Evolutionary conservation across 2,113 vertebrate genomes (phyloP), one percentile per base, ranked within the genome.

Genomic region (Tachuris rubrigastra): DNA sequence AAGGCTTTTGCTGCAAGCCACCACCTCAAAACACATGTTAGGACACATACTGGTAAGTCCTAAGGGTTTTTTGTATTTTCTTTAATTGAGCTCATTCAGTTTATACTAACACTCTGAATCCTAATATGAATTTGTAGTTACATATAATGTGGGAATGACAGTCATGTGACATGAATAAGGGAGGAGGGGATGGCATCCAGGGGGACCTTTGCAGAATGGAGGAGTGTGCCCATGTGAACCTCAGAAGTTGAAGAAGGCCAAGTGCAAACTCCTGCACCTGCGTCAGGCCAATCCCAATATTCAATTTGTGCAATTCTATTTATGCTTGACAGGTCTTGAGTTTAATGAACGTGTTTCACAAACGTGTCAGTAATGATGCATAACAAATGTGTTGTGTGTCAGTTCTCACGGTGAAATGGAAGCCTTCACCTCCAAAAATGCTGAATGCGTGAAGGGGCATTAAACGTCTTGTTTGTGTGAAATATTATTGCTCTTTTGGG

Each of bases 1-100:
- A 99, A 99, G 97, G 99, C 99, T 75, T 99, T 99, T 97, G 99
- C 99, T 95, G 99, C 99, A 71, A 99, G 99, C 98, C 99, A 99
- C 97, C 99, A 99, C 97, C 98, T 99, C 91, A 99, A 99, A 98
- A 99, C 99, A 46, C 99, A 99, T 11, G 99, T 99, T 95, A 98
- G 99, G 90, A 99, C 99, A 83, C 99, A 99, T 97, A 99, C 99
- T 97, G 99, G 99, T 99, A 97, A 97, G 98, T 96, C 52, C 30
- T 23, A 7, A 24, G 58, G 21, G 7, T 35, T 85, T 74, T 8
- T 19, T 92, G 56, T 5, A 2, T 2, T 24, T 69, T 58, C 12
- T 84, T 59, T n/a, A 58, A 16, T 10, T 76, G 56, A 85, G 15
- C 8, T 69, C 65, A 8, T 21, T 67, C 15, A 16, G 19, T 69